A percentile compares a stretch with the other conserved stretches of the same genome.
Conservation (phyloP, 2,113 vertebrate genomes). For the Bubalus kerabau region DNA sequence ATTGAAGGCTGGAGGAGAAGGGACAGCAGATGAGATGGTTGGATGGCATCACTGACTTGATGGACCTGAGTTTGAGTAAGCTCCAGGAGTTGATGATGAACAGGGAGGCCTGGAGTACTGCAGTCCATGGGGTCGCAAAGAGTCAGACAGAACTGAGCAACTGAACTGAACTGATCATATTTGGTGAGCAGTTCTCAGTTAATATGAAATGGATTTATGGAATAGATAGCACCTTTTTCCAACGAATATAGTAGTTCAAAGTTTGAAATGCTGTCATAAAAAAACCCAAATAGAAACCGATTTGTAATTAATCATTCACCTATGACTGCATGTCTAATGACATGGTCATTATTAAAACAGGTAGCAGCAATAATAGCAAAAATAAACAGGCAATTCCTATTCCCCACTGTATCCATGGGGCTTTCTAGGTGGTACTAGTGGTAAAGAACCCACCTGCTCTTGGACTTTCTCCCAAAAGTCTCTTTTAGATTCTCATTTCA, state of each 20-base stretch:
- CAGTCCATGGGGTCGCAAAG: rapidly evolving
- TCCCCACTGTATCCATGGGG: background rate
- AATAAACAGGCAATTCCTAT: background rate
- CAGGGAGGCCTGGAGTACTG: background rate
- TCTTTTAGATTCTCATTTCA: background rate
- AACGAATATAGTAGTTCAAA: background rate
- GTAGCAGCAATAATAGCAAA: background rate
- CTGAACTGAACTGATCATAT: background rate
- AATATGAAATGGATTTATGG: background rate
- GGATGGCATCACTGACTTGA: background rate
- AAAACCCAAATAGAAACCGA: background rate
- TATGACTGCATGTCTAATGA: background rate
- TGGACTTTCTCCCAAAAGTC: background rate
- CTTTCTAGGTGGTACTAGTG: background rate
- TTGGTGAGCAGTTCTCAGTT: background rate
- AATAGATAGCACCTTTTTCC: background rate
- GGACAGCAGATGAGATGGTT: background rate
- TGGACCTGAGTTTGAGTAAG: background rate
- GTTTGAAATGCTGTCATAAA: background rate
- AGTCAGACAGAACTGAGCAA: background rate
- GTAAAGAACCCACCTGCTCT: background rate
- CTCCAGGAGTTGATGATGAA: background rate
- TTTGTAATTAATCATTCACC: background rate
- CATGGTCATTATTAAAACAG: background rate
- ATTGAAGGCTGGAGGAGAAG: background rate